A percentile compares a stretch with the other conserved stretches of the same genome.
phyloP scores from a whole-genome alignment of 2,113 vertebrate species.

The Platysternon megacephalum region DNA sequence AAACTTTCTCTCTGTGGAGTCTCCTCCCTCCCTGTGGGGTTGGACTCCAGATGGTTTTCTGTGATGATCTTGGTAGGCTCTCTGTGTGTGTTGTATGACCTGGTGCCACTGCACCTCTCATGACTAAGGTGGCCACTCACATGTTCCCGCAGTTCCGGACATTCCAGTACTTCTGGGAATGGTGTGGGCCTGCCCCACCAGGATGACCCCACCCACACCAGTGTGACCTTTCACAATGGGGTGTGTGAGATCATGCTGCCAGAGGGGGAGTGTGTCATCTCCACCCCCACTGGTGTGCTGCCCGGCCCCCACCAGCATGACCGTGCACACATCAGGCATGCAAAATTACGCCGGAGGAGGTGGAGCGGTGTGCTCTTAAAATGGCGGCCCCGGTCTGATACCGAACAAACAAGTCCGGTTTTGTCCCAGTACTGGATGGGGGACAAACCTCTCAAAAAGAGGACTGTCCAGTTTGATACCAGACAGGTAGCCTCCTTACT shows the following conservation, averaged over 20 bases:
- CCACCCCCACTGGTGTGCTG: neutral
- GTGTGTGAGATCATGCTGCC: neutral
- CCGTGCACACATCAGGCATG: neutral
- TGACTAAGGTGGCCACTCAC: too few relatives aligned
- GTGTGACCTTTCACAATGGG: neutral
- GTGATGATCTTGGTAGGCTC: neutral
- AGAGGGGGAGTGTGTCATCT: too few relatives aligned
- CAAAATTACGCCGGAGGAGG: neutral
- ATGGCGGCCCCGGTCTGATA: neutral
- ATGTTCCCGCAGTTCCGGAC: too few relatives aligned
- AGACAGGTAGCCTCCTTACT: neutral
- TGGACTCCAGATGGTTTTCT: neutral
- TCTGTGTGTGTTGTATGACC: too few relatives aligned
- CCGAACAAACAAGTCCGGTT: neutral
- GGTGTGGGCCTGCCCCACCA: too few relatives aligned
- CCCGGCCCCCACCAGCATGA: neutral
- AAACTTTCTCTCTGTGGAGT: too few relatives aligned
- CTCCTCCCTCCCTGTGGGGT: neutral
- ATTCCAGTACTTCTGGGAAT: too few relatives aligned
- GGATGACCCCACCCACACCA: too few relatives aligned
- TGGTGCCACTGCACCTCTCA: too few relatives aligned
- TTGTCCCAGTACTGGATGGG: neutral
- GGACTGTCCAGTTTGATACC: neutral
- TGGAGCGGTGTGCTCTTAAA: neutral
- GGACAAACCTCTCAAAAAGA: too few relatives aligned